Conservation (phyloP, 2,113 vertebrate species). For the Dromas ardeola region DNA sequence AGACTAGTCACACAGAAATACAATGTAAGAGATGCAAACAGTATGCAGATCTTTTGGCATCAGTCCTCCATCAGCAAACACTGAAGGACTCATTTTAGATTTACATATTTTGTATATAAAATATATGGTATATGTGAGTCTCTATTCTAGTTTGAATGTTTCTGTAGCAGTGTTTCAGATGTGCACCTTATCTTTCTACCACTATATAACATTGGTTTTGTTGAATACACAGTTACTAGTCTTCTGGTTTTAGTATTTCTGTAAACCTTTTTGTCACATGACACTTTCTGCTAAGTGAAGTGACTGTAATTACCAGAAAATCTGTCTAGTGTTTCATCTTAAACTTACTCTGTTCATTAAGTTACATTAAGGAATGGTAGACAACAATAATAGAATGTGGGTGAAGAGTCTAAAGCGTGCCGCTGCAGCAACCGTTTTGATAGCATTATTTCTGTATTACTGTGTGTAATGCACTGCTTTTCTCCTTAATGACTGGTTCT, state of each 20-base stretch:
- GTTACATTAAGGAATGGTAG: neutral
- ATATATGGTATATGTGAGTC: neutral
- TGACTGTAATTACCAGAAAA: neutral
- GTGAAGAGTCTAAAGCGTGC: neutral
- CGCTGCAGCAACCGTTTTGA: neutral
- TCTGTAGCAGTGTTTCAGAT: neutral
- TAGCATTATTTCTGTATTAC: neutral
- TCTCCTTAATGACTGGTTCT: neutral
- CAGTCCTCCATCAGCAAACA: neutral
- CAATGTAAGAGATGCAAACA: neutral
- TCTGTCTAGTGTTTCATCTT: neutral
- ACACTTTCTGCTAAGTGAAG: neutral
- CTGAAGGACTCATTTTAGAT: neutral
- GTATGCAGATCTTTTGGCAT: neutral
- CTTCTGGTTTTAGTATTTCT: neutral
- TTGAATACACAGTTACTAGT: neutral
- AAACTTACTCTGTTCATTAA: slow-evolving; percentile 1
- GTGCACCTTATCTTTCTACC: neutral
- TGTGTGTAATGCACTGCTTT: neutral
- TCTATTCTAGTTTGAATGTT: neutral
- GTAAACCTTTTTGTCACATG: neutral
- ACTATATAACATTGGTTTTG: neutral
- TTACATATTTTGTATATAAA: neutral
- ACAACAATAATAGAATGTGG: slow-evolving; percentile 1
- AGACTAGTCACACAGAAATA: neutral